Evolutionary conservation across 2,888 invertebrate species (phyloP), one percentile per base, ranked within the genome.

Genomic region (Nomada hirtipes): DNA sequence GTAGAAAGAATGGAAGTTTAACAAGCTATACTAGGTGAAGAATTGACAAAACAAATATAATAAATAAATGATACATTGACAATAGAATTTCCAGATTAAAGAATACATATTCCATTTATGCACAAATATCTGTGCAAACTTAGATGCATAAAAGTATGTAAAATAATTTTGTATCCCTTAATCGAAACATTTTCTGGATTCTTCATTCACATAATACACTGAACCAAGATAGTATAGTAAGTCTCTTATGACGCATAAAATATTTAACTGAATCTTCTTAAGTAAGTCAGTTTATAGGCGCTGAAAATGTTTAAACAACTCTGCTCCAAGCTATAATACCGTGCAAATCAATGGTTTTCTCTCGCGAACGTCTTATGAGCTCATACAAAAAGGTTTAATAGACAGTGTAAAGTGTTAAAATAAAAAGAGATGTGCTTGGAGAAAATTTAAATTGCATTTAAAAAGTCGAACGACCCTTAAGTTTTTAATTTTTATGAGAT

Each of bases 261-360:
- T 26, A 47, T 53, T 68, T 23, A 18, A 53, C 15, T 4, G 11
- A 3, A 18, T 36, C 26, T 57, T 70, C n/a, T 57, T 59, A 29
- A 18, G 42, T 59, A 47, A 29, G 44, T 29, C 15, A 53, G 9
- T 70, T 59, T 70, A 70, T 29, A 47, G 69, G 4, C 29, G 10
- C 15, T 59, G 42, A 57, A 29, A 70, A 70, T 53, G 29, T 59
- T 70, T 15, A 26, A 15, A 70, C 10, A 70, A 59, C 15, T 29
- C 59, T 29, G 15, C 15, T 70, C 47, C 29, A 29, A 47, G 47
- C 57, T 59, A 47, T 59, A 50, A 20, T 47, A 15, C 26, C 47
- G 29, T 47, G 29, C 26, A 70, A 70, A 70, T 59, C 29, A 47
- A 59, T 59, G 44, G 26, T 15, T 47, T 47, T 55, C 26, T 57